A percentile compares a stretch with the other conserved stretches of the same genome.
These are phyloP conservation scores for Slavum lentiscoides DNA, from an alignment of 2,888 invertebrate genomes.

Conservation along the genomic window DNA sequence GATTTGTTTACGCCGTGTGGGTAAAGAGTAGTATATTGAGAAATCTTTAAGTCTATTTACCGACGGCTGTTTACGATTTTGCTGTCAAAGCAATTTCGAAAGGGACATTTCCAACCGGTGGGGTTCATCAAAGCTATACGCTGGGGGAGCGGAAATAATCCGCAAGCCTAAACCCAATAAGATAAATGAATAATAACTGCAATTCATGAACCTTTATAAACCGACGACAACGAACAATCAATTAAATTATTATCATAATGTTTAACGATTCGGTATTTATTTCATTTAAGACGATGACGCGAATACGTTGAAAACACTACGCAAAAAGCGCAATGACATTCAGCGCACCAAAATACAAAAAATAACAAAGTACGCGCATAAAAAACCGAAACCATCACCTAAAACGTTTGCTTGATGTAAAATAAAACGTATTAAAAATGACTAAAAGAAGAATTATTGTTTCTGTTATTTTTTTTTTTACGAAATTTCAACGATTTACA, in stretches of 20 bases:
- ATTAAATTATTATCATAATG: slow-evolving; percentile 46
- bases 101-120: slow-evolving; percentile 17
- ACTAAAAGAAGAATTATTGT: too few relatives aligned
- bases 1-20: slow-evolving; percentile 28
- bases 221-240: slow-evolving; percentile 36
- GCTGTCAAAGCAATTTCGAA: slow-evolving; percentile 48
- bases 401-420: too few relatives aligned
- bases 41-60: slow-evolving; percentile 51
- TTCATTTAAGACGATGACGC: background rate
- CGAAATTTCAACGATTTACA: too few relatives aligned
- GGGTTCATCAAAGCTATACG: slow-evolving; percentile 41
- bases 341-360: too few relatives aligned
- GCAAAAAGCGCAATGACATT: background rate
- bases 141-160: slow-evolving; percentile 36
- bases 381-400: too few relatives aligned
- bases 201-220: slow-evolving; percentile 12
- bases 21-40: slow-evolving; percentile 28
- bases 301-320: background rate
- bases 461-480: too few relatives aligned
- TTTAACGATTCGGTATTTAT: slow-evolving; percentile 23
- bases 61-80: slow-evolving; percentile 39
- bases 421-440: too few relatives aligned
- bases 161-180: slow-evolving; percentile 31
- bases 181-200: slow-evolving; percentile 38
- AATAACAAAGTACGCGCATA: too few relatives aligned